Evolutionary conservation across 2,113 vertebrate species (phyloP).

Genomic region (Naja naja): DNA sequence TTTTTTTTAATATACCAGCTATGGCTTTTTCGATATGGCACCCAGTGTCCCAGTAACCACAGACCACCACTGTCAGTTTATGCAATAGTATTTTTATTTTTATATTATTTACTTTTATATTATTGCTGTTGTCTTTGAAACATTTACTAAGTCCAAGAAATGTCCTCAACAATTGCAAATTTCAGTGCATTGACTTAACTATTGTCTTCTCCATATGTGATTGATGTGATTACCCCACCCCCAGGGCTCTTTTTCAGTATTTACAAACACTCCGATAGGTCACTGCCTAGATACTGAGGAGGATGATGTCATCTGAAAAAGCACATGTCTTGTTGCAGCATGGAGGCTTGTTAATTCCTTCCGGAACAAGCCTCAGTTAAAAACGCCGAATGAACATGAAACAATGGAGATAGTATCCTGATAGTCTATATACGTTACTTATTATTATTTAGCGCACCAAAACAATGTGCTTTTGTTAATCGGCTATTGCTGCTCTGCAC

Average conservation of each 20-base stretch:
- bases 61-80: not conserved
- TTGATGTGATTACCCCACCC: conserved; percentile 40
- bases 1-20: not conserved
- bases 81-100: not conserved
- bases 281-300: conserved; percentile 27
- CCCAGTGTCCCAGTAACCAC: not conserved
- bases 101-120: not conserved
- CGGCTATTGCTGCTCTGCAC: not conserved
- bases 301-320: conserved; percentile 47
- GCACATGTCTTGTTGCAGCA: conserved; percentile 56
- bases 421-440: not conserved
- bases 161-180: not conserved
- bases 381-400: not conserved
- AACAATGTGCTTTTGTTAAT: not conserved
- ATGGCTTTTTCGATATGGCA: not conserved
- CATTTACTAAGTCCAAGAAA: not conserved
- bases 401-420: not conserved
- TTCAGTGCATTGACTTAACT: not conserved
- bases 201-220: not conserved
- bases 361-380: not conserved
- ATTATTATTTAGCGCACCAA: not conserved
- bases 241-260: conserved; percentile 50
- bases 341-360: not conserved
- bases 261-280: conserved; percentile 70
- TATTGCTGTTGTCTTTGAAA: not conserved